Base-by-base conservation (phyloP, 2,113 vertebrate genomes). In the Meleagris gallopavo region DNA sequence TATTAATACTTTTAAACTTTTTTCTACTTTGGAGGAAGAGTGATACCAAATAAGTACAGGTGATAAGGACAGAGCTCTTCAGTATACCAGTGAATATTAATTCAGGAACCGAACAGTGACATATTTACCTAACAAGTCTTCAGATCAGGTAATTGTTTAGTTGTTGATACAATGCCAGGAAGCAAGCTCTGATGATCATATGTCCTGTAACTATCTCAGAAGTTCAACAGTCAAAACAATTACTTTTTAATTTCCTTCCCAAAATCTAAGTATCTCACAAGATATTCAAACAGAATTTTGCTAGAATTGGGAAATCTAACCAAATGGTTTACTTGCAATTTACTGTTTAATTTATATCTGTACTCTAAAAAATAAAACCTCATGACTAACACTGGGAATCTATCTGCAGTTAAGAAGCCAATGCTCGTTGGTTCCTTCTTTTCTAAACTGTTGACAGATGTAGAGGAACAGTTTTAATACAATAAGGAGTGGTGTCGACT, bases 191-290 rank as follows among this genome's bases (percentile, higher is more conserved):
- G 55, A 46, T 76, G 36, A 50, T 71, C 29, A 6, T 16, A 11
- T 40, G 75, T 62, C n/a, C 36, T 58, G 58, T 85, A 80, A 88
- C 77, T 80, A 77, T 50, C 45, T 74, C 24, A 55, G 10, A 45
- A 94, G 32, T 85, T 85, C 88, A 89, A 15, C 58, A 86, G 67
- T 77, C 75, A 69, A 75, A 79, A 77, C 61, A 65, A 86, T 83
- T 94, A 70, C 38, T 24, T 94, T 81, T 86, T 73, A 9, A 75
- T 80, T 87, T 70, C 36, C 62, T 87, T n/a, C 36, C 22, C 40
- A 61, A 24, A 24, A 27, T 66, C 6, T 16, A 73, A 50, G n/a
- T 74, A 74, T 21, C 18, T 72, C n/a, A 41, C 2, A 2, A 83
- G 32, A 34, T 54, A 18, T 6, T 70, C 14, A 67, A 55, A 50